Conservation (phyloP, 2,888 invertebrate species). For the Drosophila dives region DNA sequence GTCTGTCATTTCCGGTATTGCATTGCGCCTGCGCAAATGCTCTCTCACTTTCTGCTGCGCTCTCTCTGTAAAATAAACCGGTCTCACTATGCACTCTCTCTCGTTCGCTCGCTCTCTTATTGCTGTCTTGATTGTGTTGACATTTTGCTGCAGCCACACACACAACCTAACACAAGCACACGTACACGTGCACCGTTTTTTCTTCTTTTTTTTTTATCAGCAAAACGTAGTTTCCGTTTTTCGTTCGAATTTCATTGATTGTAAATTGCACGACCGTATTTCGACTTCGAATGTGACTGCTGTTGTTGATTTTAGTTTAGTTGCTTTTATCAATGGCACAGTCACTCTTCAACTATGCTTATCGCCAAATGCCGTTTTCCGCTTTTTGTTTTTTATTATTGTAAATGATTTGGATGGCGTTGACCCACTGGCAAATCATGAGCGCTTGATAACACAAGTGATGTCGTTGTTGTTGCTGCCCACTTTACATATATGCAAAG, state of each 20-base stretch:
- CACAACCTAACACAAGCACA: conserved; percentile 15
- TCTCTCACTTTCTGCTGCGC: conserved; percentile 18
- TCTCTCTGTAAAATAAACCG: conserved; percentile 40
- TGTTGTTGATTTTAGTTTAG: conserved; percentile 6
- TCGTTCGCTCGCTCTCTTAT: conserved; percentile 32
- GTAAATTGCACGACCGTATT: conserved; percentile 44
- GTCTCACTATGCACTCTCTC: conserved; percentile 34
- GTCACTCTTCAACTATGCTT: conserved; percentile 47
- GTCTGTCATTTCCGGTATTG: conserved; percentile 66
- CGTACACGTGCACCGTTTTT: conserved; percentile 26
- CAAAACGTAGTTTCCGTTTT: conserved; percentile 50
- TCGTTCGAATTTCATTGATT: conserved; percentile 61
- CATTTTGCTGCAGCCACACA: conserved; percentile 56
- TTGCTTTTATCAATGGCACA: conserved; percentile 52
- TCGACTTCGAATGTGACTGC: conserved; percentile 50
- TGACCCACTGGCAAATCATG: conserved; percentile 66
- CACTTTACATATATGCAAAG: conserved; percentile 13
- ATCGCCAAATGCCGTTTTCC: conserved; percentile 44
- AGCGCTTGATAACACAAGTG: conserved; percentile 62
- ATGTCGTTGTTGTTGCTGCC: conserved; percentile 10
- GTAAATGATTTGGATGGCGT: conserved; percentile 46
- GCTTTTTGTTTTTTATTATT: conserved; percentile 16
- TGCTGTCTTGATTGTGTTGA: conserved; percentile 54
- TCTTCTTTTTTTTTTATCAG: conserved; percentile 33
- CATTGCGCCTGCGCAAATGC: conserved; percentile 62